phyloP scores from a whole-genome alignment of 2,888 invertebrate genomes.

The Drosophila austrosaltans region DNA sequence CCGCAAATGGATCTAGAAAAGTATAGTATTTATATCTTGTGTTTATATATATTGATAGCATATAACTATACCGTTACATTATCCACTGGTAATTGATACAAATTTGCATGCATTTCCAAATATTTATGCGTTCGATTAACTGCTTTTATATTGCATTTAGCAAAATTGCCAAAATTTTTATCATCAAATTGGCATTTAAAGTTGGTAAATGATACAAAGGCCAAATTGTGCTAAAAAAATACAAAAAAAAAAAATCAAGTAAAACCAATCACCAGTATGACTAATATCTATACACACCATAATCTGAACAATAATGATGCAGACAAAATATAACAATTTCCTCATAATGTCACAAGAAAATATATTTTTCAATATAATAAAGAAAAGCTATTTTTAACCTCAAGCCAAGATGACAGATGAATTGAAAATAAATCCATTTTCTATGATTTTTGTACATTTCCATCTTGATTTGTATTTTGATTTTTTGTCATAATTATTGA shows the following conservation, averaged over 20 bases:
- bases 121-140: conserved; percentile 48
- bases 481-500: not conserved
- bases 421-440: not conserved
- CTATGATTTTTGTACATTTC: not conserved
- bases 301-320: not conserved
- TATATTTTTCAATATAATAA: too few relatives aligned
- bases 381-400: not conserved
- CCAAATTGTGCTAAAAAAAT: not conserved
- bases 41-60: not conserved
- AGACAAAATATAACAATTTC: not conserved
- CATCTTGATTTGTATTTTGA: not conserved
- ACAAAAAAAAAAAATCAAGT: not conserved
- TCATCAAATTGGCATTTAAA: conserved; percentile 34
- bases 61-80: conserved; percentile 14
- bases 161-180: conserved; percentile 13
- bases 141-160: conserved; percentile 39
- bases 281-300: not conserved
- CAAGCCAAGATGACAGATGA: not conserved
- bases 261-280: not conserved
- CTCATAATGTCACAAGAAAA: conserved; percentile 14
- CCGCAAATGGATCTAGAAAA: conserved; percentile 5
- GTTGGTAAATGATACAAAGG: conserved; percentile 34
- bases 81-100: conserved; percentile 13
- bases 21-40: too few relatives aligned
- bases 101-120: conserved; percentile 11